Evolutionary conservation across 2,797 vertebrate genomes (phyloP), one percentile per base, ranked within the genome.

Genomic region (Myripristis murdjan): DNA sequence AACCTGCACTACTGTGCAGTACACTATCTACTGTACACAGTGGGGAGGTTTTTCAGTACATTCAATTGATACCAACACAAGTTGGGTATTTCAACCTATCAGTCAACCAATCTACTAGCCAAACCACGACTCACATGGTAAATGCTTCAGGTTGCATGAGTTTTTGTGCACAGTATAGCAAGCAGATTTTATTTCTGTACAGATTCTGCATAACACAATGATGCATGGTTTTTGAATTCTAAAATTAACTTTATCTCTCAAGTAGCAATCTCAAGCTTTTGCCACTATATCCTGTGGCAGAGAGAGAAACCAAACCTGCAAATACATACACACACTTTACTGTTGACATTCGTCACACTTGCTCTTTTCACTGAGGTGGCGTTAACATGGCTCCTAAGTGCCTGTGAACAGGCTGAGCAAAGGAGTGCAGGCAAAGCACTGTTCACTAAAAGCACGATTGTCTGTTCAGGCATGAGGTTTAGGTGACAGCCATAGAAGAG

Each of bases 41-140:
- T 87, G 71, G 68, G 49, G 68, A 82, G 82, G 83, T 78, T 77
- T 62, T 52, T 70, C 56, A 86, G 55, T 91, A 91, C 91, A 91
- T 93, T 91, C 89, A 87, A 73, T 28, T 68, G 59, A 85, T 64
- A 68, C 74, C 48, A 75, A 76, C 46, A 59, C 33, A 75, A 57
- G 59, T 77, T 86, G 64, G 77, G 70, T 69, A 63, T 68, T 73
- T 73, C 6, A 53, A 70, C 52, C 56, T 26, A 55, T 74, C 48
- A 48, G 58, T 59, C 41, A 74, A 64, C 31, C 26, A 58, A 64
- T 35, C 47, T 53, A 62, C 16, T 3, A 52, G 20, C 16, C 66
- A 68, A 69, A 77, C 37, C 33, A 60, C 58, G 52, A 72, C 14
- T 54, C 55, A 57, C 23, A 60, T 35, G 53, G 9, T 43, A 71